A percentile compares a stretch with the other conserved stretches of the same genome.
Conservation (phyloP, 2,888 invertebrate genomes). For the Tenodera sinensis region DNA sequence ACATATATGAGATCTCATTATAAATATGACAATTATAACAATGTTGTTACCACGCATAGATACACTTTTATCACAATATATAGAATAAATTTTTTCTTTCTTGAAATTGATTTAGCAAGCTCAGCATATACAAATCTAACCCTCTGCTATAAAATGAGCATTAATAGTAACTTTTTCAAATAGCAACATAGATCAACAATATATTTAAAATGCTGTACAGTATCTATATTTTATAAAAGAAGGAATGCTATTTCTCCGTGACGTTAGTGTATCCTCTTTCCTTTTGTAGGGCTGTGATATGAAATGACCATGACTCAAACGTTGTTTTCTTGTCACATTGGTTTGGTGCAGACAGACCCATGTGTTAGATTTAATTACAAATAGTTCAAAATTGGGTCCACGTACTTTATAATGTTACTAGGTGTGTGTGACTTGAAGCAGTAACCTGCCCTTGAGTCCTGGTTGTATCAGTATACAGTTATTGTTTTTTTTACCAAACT, state of each 20-base stretch:
- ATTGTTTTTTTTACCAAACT: background rate
- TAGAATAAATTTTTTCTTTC: background rate
- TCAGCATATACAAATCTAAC: background rate
- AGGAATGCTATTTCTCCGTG: background rate
- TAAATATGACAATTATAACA: background rate
- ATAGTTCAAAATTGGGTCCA: background rate
- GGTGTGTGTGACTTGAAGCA: background rate
- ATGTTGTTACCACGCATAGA: background rate
- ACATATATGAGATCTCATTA: background rate
- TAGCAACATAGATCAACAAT: background rate
- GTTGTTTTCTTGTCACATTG: background rate
- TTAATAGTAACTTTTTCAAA: background rate
- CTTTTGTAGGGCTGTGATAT: slow-evolving; percentile 20
- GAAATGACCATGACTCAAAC: background rate
- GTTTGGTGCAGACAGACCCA: background rate
- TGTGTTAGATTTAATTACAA: background rate
- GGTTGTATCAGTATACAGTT: background rate
- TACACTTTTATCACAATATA: background rate
- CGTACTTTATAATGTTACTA: background rate
- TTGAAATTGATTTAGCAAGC: background rate
- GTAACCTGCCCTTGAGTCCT: background rate
- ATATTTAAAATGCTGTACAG: background rate
- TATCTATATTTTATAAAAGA: background rate
- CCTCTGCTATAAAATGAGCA: background rate
- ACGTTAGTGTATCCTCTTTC: background rate